A percentile compares a stretch with the other conserved stretches of the same genome.
These are phyloP conservation scores for Notamacropus eugenii DNA, from an alignment of 2,797 vertebrate genomes.

Conservation along the genomic window DNA sequence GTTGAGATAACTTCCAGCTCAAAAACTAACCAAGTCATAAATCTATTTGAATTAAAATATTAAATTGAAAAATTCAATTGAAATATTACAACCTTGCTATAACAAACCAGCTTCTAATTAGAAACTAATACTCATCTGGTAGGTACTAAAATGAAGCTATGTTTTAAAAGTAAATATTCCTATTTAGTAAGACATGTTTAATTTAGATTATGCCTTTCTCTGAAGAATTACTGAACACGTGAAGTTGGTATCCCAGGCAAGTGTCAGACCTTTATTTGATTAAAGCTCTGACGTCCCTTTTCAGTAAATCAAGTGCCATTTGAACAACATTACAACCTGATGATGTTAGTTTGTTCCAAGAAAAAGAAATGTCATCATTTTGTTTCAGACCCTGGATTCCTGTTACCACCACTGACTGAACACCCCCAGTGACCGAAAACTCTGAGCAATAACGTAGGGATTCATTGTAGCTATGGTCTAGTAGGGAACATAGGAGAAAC, in stretches of 20 bases:
- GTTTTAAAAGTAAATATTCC: slow-evolving; percentile 42
- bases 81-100: slow-evolving; percentile 11
- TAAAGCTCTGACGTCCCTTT: slow-evolving; percentile 47
- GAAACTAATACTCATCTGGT: background rate
- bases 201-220: slow-evolving; percentile 28
- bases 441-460: background rate
- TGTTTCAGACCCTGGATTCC: slow-evolving; percentile 2
- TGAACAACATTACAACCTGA: background rate
- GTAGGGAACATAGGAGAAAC: background rate
- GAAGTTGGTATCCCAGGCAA: slow-evolving; percentile 51
- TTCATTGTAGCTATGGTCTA: background rate
- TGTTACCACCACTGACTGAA: slow-evolving; percentile 48
- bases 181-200: background rate
- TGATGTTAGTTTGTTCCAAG: background rate
- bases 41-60: background rate
- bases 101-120: slow-evolving; percentile 24
- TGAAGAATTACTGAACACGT: slow-evolving; percentile 38
- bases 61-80: background rate
- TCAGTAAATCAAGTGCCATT: slow-evolving; percentile 49
- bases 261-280: slow-evolving; percentile 46
- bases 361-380: slow-evolving; percentile 25
- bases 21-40: background rate
- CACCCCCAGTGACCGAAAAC: background rate
- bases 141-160: slow-evolving; percentile 46
- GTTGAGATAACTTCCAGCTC: background rate